Base-by-base conservation (phyloP, 2,888 invertebrate species). In the Hylaea fasciaria region DNA sequence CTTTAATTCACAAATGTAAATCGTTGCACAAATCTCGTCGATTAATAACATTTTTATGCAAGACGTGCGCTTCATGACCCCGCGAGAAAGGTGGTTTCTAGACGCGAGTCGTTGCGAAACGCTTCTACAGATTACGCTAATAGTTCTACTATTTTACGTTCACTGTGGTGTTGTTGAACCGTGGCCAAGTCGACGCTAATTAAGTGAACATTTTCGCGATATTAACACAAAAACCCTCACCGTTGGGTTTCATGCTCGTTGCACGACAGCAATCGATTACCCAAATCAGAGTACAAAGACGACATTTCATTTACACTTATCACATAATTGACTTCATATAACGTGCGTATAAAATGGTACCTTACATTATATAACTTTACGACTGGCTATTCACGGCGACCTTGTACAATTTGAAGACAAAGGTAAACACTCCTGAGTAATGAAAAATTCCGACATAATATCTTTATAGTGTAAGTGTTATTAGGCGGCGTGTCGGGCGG, bases 141-240 rank as follows among this genome's bases (percentile, higher is more conserved):
- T 2, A 39, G 10, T 39, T 22, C n/a, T 49, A 16, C 39, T 22
- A 50, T 50, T 3, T 41, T 13, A n/a, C 2, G 16, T 47, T 22
- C 10, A 2, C 39, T 28, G 39, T 28, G 2, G 28, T 61, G 50
- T 59, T 56, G 53, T 65, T 69, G 64, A 67, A 61, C 62, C 61
- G 61, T 50, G 35, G 60, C 65, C 62, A 65, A 67, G 56, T 52
- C 57, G 48, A 55, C 53, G 55, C 63, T 64, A 63, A 63, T 65
- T 63, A 65, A 48, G 55, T 13, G 55, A 58, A 62, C 12, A 50
- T 44, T 48, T 58, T 66, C 40, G 49, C 41, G 55, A 50, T 54
- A 47, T 59, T 53, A 55, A 40, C 46, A 28, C 46, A 28, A 59
- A 60, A 68, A 62, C 57, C 53, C 51, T 55, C 47, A 51, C 46